A percentile compares a stretch with the other conserved stretches of the same genome.
phyloP scores from a whole-genome alignment of 2,113 vertebrate species.

The Sturnira hondurensis region DNA sequence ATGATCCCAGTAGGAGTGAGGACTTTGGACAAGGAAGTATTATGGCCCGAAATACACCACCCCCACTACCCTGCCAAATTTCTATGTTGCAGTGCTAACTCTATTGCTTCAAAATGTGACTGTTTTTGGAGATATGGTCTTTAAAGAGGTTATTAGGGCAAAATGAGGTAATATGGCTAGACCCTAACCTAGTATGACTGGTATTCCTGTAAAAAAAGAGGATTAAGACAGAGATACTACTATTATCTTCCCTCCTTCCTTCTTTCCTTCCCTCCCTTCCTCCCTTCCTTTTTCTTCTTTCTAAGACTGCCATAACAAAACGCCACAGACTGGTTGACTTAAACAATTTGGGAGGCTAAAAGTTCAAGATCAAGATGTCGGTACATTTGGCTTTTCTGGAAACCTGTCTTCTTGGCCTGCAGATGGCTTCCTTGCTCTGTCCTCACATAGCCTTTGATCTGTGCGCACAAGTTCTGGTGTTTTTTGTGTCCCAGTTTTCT shows the following conservation, averaged over 20 bases:
- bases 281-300: no score
- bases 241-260: not conserved
- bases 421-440: not conserved
- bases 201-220: not conserved
- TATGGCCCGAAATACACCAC: accelerated
- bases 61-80: not conserved
- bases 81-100: not conserved
- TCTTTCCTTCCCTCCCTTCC: no score
- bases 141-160: not conserved
- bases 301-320: not conserved
- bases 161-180: not conserved
- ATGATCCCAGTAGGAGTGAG: not conserved
- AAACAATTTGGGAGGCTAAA: not conserved
- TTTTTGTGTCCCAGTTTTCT: not conserved
- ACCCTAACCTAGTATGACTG: not conserved
- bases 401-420: not conserved
- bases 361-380: not conserved
- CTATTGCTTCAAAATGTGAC: not conserved
- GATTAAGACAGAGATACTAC: not conserved
- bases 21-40: not conserved
- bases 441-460: not conserved
- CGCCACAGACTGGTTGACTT: not conserved
- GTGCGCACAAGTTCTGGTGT: not conserved
- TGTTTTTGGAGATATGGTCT: not conserved
- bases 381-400: not conserved